Percentiles rank a stretch among this genome's conserved stretches.
These are phyloP conservation scores for Sarcophaga rosellei DNA, from an alignment of 2,888 invertebrate genomes.

Conservation along the genomic window DNA sequence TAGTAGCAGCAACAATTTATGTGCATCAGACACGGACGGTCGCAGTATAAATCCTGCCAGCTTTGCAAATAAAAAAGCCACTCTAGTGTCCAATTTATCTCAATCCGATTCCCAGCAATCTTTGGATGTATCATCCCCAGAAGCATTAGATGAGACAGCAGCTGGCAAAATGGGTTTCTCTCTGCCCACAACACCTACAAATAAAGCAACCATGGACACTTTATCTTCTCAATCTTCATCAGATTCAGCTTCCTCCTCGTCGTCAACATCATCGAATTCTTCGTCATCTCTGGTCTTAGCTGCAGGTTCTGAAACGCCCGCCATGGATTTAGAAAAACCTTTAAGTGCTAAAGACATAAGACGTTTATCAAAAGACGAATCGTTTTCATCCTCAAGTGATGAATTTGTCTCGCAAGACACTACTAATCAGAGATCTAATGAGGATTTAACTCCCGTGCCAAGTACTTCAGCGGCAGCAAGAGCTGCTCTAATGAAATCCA, in stretches of 20 bases:
- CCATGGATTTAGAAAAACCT: slow-evolving; percentile 65
- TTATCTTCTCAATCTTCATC: slow-evolving; percentile 74
- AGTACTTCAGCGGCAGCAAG: slow-evolving; percentile 76
- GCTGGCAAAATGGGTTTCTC: slow-evolving; percentile 61
- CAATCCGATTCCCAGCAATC: slow-evolving; percentile 79
- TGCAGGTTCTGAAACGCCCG: slow-evolving; percentile 65
- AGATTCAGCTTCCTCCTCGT: slow-evolving; percentile 76
- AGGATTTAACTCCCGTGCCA: slow-evolving; percentile 73
- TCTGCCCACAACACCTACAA: slow-evolving; percentile 63
- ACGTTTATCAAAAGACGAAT: slow-evolving; percentile 90
- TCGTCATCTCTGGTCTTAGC: slow-evolving; percentile 77
- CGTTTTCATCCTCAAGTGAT: slow-evolving; percentile 89
- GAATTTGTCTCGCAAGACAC: slow-evolving; percentile 81
- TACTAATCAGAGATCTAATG: slow-evolving; percentile 45
- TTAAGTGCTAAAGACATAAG: slow-evolving; percentile 75
- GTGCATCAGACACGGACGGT: slow-evolving; percentile 79
- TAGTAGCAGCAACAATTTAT: slow-evolving; percentile 83
- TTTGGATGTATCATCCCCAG: slow-evolving; percentile 75
- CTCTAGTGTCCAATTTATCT: slow-evolving; percentile 55
- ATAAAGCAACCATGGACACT: slow-evolving; percentile 52
- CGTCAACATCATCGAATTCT: slow-evolving; percentile 77
- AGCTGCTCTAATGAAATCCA: slow-evolving; percentile 67
- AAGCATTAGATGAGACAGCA: slow-evolving; percentile 43
- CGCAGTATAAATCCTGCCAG: slow-evolving; percentile 69
- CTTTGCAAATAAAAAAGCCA: slow-evolving; percentile 41